phyloP scores from a whole-genome alignment of 2,888 invertebrate species.

The Volucella inanis region DNA sequence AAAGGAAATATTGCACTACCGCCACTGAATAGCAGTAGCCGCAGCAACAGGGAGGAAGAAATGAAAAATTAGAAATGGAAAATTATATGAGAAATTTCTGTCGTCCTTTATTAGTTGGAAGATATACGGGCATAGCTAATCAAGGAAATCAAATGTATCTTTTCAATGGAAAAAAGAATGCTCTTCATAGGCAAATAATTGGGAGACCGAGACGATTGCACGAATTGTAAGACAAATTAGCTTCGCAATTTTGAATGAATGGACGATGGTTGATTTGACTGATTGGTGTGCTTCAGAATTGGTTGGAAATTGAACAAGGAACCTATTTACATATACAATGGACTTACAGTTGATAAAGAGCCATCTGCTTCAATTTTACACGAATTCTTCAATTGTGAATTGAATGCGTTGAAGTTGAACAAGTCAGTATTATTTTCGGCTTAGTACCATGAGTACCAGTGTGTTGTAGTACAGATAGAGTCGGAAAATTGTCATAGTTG shows the following conservation, averaged over 20 bases:
- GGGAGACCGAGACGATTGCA: conserved; percentile 27
- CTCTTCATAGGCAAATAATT: conserved; percentile 42
- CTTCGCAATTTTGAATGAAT: not conserved
- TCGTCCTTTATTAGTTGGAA: conserved; percentile 29
- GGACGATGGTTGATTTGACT: not conserved
- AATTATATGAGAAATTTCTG: conserved; percentile 39
- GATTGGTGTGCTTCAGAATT: no score
- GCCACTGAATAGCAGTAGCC: not conserved
- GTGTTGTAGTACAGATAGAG: no score
- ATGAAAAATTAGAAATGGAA: conserved; percentile 54
- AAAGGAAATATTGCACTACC: not conserved
- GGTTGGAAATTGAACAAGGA: no score
- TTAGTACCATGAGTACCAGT: no score
- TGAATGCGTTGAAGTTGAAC: no score
- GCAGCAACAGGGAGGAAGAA: conserved; percentile 47
- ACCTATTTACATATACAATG: no score
- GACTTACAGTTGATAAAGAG: no score
- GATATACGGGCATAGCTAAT: not conserved
- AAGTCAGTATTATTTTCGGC: no score
- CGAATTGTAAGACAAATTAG: conserved; percentile 20
- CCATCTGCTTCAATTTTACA: no score
- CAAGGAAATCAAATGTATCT: conserved; percentile 15
- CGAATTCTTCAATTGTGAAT: no score
- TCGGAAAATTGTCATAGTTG: no score
- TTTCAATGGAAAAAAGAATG: conserved; percentile 21